These are phyloP conservation scores for Phthorimaea operculella DNA, from an alignment of 1,140 invertebrate species.

Conservation along the genomic window DNA sequence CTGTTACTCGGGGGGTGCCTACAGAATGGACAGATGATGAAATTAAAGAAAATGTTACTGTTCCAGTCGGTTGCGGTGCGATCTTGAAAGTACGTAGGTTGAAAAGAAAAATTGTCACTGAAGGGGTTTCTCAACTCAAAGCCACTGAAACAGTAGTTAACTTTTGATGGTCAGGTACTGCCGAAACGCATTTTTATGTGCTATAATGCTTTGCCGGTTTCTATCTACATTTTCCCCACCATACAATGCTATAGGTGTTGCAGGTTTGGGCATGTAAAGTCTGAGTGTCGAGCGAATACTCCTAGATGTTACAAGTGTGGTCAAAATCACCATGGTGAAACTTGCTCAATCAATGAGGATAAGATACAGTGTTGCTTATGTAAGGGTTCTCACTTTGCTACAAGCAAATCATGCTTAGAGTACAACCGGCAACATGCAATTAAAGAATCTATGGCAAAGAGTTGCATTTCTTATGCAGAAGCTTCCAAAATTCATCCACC, in stretches of 20 bases:
- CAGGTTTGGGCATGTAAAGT: conserved; percentile 15
- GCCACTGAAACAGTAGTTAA: conserved; percentile 5
- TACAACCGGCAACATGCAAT: conserved; percentile 13
- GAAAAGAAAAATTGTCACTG: conserved; percentile 9
- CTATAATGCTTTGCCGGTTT: conserved; percentile 3
- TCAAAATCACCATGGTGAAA: conserved; percentile 10
- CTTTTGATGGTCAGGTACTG: conserved; percentile 15
- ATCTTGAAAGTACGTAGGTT: conserved; percentile 15
- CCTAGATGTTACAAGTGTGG: conserved; percentile 15
- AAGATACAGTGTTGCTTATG: conserved; percentile 10
- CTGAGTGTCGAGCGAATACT: conserved; percentile 10
- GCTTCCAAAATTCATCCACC: not conserved
- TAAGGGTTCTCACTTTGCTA: conserved; percentile 10
- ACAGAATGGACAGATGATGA: conserved; percentile 12
- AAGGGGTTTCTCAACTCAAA: conserved; percentile 8
- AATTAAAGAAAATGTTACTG: conserved; percentile 5
- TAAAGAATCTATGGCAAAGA: conserved; percentile 13
- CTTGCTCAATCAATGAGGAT: conserved; percentile 9
- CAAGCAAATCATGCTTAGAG: conserved; percentile 14
- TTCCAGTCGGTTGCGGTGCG: conserved; percentile 10
- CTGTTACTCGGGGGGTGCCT: conserved; percentile 13
- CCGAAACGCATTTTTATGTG: conserved; percentile 10
- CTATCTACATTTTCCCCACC: conserved; percentile 10
- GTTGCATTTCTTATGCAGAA: conserved; percentile 15
- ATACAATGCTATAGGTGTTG: conserved; percentile 20